Conservation (phyloP, 1,140 invertebrate genomes). For the Drosophila malerkotliana region DNA sequence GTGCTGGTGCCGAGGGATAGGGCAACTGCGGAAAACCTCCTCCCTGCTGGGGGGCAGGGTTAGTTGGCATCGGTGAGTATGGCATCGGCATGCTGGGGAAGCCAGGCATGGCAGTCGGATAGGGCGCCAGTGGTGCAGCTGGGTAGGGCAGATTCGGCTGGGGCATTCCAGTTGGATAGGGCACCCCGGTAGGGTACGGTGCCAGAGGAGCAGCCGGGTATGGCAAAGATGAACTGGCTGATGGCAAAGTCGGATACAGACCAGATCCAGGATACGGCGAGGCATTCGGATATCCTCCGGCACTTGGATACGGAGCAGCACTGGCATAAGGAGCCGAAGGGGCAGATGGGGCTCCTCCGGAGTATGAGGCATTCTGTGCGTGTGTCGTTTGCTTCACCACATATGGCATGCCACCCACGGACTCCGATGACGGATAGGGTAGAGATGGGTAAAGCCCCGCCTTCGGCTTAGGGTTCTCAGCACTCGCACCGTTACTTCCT, state of each 20-base stretch:
- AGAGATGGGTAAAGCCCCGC: conserved; percentile 74
- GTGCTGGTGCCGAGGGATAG: conserved; percentile 48
- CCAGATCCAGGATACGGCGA: conserved; percentile 47
- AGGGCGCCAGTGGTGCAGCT: conserved; percentile 40
- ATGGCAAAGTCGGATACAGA: conserved; percentile 56
- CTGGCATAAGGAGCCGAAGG: conserved; percentile 22
- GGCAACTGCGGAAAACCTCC: conserved; percentile 56
- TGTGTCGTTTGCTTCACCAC: conserved; percentile 65
- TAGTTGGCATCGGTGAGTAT: conserved; percentile 59
- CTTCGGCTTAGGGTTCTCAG: conserved; percentile 38
- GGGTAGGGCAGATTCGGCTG: conserved; percentile 66
- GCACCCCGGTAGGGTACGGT: conserved; percentile 53
- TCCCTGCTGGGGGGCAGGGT: conserved; percentile 52
- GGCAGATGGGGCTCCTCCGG: conserved; percentile 48
- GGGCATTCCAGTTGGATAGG: conserved; percentile 37
- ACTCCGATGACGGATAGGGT: conserved; percentile 70
- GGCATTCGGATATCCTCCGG: conserved; percentile 47
- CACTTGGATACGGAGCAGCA: conserved; percentile 25
- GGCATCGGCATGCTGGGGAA: conserved; percentile 75
- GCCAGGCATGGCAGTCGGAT: conserved; percentile 44
- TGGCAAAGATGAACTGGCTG: conserved; percentile 16
- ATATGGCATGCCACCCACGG: conserved; percentile 64
- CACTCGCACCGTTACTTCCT: conserved; percentile 1
- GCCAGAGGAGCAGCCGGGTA: conserved; percentile 6
- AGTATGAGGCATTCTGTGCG: conserved; percentile 47